Evolutionary conservation across 2,113 vertebrate genomes (phyloP).

Genomic region (Galeopterus variegatus): DNA sequence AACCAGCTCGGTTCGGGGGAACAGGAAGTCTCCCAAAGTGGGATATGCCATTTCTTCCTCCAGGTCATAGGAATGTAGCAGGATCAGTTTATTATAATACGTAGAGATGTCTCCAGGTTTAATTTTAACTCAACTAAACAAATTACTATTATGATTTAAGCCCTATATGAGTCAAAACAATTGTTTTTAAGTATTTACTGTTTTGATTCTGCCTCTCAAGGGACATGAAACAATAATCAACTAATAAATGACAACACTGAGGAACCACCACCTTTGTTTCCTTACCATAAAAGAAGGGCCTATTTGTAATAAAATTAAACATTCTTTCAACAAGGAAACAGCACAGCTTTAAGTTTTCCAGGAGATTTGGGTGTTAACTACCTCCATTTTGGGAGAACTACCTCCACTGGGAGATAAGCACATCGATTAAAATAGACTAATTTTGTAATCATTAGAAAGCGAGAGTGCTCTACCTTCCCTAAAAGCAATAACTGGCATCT

Average conservation of each 20-base stretch:
- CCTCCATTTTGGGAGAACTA: not conserved
- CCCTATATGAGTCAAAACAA: not conserved
- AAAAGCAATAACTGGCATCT: not conserved
- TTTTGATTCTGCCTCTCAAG: constrained; percentile 10
- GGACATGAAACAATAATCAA: not conserved
- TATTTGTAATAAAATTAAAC: not conserved
- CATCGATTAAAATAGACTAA: not conserved
- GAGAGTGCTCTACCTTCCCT: not conserved
- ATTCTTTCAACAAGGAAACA: not conserved
- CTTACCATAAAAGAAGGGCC: not conserved
- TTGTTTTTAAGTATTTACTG: not conserved
- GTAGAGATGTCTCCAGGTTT: not conserved
- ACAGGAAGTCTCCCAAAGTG: not conserved
- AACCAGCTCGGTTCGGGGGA: not conserved
- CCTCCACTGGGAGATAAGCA: not conserved
- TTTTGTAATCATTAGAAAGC: constrained; percentile 32
- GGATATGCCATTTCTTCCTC: not conserved
- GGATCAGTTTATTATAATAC: not conserved
- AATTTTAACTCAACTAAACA: not conserved
- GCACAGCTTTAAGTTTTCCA: constrained; percentile 21
- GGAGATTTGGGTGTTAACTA: constrained; percentile 25
- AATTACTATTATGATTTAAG: not conserved
- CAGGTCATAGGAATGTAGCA: not conserved
- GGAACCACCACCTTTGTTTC: not conserved
- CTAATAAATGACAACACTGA: not conserved